phyloP scores from a whole-genome alignment of 2,113 vertebrate genomes.

The Ameiurus melas region DNA sequence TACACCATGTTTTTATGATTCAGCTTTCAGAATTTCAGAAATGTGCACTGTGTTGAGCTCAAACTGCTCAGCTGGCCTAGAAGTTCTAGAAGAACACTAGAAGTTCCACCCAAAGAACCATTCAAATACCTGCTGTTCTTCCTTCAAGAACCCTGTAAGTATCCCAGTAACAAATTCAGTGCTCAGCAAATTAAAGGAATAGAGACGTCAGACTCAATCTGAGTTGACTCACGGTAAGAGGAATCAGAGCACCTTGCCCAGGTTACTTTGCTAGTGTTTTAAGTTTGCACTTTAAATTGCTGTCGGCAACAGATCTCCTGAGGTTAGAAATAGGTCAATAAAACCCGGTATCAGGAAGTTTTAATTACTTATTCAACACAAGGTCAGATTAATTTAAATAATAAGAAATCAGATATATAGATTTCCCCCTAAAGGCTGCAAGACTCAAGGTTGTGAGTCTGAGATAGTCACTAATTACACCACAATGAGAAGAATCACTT shows the following conservation, averaged over 20 bases:
- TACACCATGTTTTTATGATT: background rate
- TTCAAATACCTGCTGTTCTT: background rate
- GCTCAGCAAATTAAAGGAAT: background rate
- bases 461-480: constrained; percentile 39
- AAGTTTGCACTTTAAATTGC: constrained; percentile 24
- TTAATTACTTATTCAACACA: constrained; percentile 50
- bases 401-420: constrained; percentile 47
- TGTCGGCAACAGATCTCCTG: background rate
- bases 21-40: background rate
- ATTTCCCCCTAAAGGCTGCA: constrained; percentile 41
- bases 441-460: constrained; percentile 22
- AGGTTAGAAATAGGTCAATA: constrained; percentile 42
- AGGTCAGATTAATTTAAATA: constrained; percentile 49
- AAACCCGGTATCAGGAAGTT: constrained; percentile 40
- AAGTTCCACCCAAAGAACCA: background rate
- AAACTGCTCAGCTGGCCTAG: background rate
- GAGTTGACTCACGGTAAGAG: background rate
- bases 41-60: background rate
- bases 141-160: background rate
- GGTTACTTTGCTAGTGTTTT: background rate
- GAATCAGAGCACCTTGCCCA: background rate
- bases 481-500: background rate
- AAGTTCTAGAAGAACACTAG: background rate
- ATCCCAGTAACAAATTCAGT: background rate
- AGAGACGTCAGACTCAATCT: background rate